phyloP scores from a whole-genome alignment of 2,797 vertebrate genomes.

The Xyrichtys novacula region DNA sequence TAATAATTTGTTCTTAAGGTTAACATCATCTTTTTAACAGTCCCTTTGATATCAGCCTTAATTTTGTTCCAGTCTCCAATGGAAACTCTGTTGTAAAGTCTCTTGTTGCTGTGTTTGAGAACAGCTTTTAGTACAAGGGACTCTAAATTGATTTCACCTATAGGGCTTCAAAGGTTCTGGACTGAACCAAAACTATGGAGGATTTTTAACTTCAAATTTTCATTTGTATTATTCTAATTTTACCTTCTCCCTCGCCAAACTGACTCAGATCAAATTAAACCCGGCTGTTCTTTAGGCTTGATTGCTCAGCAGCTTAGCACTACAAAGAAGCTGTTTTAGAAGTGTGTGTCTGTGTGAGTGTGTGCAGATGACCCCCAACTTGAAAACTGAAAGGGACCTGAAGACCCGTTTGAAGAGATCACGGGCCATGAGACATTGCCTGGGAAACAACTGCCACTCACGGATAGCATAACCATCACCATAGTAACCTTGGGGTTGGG shows the following conservation, averaged over 20 bases:
- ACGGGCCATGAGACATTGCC: constrained; percentile 50
- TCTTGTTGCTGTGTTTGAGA: too few relatives aligned
- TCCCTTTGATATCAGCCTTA: too few relatives aligned
- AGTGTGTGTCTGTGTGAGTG: constrained; percentile 34
- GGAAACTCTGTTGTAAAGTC: too few relatives aligned
- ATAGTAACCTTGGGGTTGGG: constrained; percentile 69
- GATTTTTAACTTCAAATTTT: too few relatives aligned
- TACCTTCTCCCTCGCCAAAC: constrained; percentile 1
- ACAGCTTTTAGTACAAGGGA: too few relatives aligned
- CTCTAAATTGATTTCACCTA: too few relatives aligned
- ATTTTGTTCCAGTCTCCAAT: too few relatives aligned
- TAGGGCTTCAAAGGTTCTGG: too few relatives aligned
- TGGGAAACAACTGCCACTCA: constrained; percentile 63
- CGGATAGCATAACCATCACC: constrained; percentile 74
- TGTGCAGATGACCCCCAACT: constrained; percentile 57
- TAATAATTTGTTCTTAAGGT: too few relatives aligned
- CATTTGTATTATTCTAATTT: not conserved
- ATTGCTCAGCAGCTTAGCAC: constrained; percentile 57
- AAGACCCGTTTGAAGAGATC: constrained; percentile 47
- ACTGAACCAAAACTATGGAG: too few relatives aligned
- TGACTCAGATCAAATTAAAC: constrained; percentile 41
- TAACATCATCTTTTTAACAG: too few relatives aligned
- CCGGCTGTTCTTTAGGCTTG: constrained; percentile 34
- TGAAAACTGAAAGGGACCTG: constrained; percentile 63
- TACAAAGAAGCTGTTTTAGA: constrained; percentile 57